A percentile compares a stretch with the other conserved stretches of the same genome.
phyloP scores from a whole-genome alignment of 1,140 invertebrate species.

The Anthonomus grandis region DNA sequence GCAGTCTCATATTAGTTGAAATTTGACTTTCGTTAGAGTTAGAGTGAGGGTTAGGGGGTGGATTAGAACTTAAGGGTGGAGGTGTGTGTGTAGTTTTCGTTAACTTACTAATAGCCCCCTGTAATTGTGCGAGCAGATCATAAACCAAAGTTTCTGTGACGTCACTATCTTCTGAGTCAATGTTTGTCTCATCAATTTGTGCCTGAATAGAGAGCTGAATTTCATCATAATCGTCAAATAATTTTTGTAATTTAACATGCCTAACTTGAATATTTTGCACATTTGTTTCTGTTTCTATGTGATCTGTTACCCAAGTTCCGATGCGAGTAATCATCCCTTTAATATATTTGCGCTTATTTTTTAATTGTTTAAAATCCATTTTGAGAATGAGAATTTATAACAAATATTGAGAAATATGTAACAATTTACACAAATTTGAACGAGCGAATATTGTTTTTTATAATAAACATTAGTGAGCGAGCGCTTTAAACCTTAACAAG shows the following conservation, averaged over 20 bases:
- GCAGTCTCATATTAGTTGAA: constrained; percentile 1
- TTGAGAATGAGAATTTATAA: too few relatives aligned
- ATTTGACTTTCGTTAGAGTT: not conserved
- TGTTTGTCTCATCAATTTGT: not conserved
- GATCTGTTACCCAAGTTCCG: not conserved
- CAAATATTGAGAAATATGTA: too few relatives aligned
- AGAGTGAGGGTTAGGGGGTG: not conserved
- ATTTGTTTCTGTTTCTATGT: not conserved
- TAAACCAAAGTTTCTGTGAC: not conserved
- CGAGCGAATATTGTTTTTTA: too few relatives aligned
- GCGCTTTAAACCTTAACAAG: too few relatives aligned
- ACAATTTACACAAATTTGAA: too few relatives aligned
- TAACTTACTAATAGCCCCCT: not conserved
- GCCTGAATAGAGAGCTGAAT: not conserved
- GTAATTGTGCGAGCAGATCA: not conserved
- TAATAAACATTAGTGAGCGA: too few relatives aligned
- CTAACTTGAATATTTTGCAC: not conserved
- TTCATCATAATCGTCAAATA: not conserved
- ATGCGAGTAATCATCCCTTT: not conserved
- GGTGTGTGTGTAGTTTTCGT: not conserved
- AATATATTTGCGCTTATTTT: too few relatives aligned
- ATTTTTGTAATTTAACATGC: not conserved
- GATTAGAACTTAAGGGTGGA: too few relatives aligned
- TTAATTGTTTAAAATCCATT: too few relatives aligned
- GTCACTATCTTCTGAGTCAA: not conserved